Evolutionary conservation across 2,113 vertebrate genomes (phyloP).

Genomic region (Pterocles gutturalis): DNA sequence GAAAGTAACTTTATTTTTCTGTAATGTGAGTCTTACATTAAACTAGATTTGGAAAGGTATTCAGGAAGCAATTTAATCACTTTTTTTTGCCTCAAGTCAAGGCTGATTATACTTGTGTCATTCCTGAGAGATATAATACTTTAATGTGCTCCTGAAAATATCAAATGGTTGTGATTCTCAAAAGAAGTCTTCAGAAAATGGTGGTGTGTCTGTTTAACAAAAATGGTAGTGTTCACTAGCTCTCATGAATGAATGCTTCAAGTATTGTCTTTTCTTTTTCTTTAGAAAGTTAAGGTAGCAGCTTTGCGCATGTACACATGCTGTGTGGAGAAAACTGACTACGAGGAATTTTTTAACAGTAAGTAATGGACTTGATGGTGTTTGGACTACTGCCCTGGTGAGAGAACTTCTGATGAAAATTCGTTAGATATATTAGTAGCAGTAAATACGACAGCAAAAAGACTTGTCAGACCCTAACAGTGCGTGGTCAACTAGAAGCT

Average conservation of each 20-base stretch:
- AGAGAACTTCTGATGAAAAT: not conserved
- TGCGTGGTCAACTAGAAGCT: not conserved
- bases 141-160: not conserved
- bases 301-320: conserved; percentile 97
- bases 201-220: not conserved
- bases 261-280: conserved; percentile 49
- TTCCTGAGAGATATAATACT: not conserved
- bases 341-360: conserved; percentile 95
- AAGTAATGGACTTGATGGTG: conserved; percentile 63
- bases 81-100: not conserved
- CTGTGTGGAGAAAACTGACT: conserved; percentile 96
- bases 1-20: not conserved
- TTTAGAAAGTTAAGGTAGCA: conserved; percentile 97
- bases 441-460: not conserved
- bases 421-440: not conserved
- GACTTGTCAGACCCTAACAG: not conserved
- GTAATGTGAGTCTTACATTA: not conserved
- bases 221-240: not conserved
- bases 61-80: not conserved
- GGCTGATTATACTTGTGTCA: not conserved
- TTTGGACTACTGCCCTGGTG: not conserved
- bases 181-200: not conserved
- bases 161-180: not conserved
- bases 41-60: not conserved
- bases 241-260: not conserved